phyloP scores from a whole-genome alignment of 2,797 vertebrate genomes.

The Oreochromis mossambicus region DNA sequence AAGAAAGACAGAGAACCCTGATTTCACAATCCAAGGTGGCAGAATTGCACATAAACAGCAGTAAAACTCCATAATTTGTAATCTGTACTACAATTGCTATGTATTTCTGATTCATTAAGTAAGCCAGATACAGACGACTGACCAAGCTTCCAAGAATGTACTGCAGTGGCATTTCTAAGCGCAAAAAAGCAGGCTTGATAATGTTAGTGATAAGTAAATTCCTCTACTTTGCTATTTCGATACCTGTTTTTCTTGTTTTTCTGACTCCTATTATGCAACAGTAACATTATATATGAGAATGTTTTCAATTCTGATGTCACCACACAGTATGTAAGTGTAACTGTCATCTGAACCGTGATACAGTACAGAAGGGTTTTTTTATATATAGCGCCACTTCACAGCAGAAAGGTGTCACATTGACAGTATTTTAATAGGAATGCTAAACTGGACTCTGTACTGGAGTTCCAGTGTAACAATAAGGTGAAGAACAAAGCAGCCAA shows the following conservation, averaged over 20 bases:
- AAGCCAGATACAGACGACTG: no score
- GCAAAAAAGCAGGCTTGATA: no score
- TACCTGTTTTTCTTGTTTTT: no score
- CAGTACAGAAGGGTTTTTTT: background rate
- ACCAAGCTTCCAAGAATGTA: no score
- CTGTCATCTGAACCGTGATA: rapidly evolving
- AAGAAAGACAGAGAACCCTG: background rate
- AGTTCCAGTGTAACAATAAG: background rate
- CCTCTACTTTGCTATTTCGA: no score
- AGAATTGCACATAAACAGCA: no score
- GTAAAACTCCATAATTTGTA: no score
- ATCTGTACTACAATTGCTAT: no score
- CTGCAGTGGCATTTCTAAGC: no score
- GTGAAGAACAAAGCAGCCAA: background rate
- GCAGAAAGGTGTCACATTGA: background rate
- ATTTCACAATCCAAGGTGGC: background rate
- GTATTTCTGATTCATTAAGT: no score
- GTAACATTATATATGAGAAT: background rate
- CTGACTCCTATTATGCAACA: no score
- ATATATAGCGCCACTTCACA: background rate
- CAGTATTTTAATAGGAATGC: background rate
- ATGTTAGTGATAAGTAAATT: no score
- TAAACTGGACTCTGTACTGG: background rate
- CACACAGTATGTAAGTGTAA: background rate
- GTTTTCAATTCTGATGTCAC: background rate